These are phyloP conservation scores for Episyrphus balteatus DNA, from an alignment of 1,140 invertebrate species.

Conservation along the genomic window DNA sequence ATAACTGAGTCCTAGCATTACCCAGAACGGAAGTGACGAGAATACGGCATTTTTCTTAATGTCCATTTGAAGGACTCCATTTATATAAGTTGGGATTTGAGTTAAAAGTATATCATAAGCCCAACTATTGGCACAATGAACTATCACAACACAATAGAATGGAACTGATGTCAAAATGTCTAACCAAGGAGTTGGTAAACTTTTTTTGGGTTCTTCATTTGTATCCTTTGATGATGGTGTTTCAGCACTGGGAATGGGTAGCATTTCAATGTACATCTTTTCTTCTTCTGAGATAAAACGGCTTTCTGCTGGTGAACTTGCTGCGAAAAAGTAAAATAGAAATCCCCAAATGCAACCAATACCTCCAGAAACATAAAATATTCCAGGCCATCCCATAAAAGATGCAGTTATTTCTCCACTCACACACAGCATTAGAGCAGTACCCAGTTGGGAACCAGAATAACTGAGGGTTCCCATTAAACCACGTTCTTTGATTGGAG, in stretches of 20 bases:
- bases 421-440: slow-evolving; percentile 50
- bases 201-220: slow-evolving; percentile 2
- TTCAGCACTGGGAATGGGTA: not conserved
- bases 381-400: slow-evolving; percentile 53
- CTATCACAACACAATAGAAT: slow-evolving; percentile 71
- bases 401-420: slow-evolving; percentile 48
- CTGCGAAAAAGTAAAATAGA: slow-evolving; percentile 47
- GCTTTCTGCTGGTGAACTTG: slow-evolving; percentile 46
- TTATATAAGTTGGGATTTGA: slow-evolving; percentile 84
- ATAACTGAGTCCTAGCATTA: slow-evolving; percentile 58
- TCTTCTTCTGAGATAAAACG: slow-evolving; percentile 45
- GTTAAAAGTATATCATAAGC: slow-evolving; percentile 89
- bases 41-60: slow-evolving; percentile 62
- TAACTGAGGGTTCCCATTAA: slow-evolving; percentile 43
- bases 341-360: slow-evolving; percentile 45
- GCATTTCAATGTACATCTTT: slow-evolving; percentile 44
- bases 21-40: slow-evolving; percentile 69
- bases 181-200: slow-evolving; percentile 52
- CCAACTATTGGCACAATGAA: slow-evolving; percentile 86
- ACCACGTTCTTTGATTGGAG: slow-evolving; percentile 43
- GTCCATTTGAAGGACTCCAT: slow-evolving; percentile 64
- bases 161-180: slow-evolving; percentile 65
- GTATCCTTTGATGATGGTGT: not conserved
- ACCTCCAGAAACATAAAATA: slow-evolving; percentile 62
- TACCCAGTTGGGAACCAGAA: slow-evolving; percentile 54